Evolutionary conservation across 2,797 vertebrate species (phyloP), one percentile per base, ranked within the genome.

Genomic region (Manis crassicaudata): DNA sequence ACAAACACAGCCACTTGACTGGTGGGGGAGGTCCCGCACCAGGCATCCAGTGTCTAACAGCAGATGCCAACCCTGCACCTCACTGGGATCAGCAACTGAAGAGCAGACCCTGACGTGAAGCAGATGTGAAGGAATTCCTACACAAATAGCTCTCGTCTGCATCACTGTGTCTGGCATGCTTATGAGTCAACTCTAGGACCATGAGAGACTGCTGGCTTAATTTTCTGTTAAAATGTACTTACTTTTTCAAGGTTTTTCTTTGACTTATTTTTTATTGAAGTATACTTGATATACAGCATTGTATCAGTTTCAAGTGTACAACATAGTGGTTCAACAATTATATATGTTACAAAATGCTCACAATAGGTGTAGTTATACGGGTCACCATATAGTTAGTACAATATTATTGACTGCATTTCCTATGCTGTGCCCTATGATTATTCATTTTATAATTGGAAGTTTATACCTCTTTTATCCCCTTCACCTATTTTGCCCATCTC

Each of bases 201-300:
- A 46, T 1, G 37, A 63, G 70, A 4, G 17, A 63, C 1, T 25
- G 29, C 29, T 54, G 17, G 2, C 6, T 60, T 37, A 62, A 62
- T 68, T 86, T 77, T 85, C 67, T 86, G 35, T 56, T 80, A 37
- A 75, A 89, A 83, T 73, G 17, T 37, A 50, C 67, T 81, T 35
- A 32, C 35, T 62, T 79, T 27, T 18, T 25, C 14, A 60, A 62
- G 6, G 52, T 68, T 94, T 29, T 81, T 81, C 80, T 68, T 80
- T 68, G 67, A 79, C 83, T 88, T 29, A 85, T 81, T 85, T 68
- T 80, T 68, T 73, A 79, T 88, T 88, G 25, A 84, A 94, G 52
- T 54, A 11, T 46, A 46, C 10, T 46, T 46, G 46, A 46, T 46
- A 46, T 46, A 46, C 46, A 46, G 12, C 46, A 46, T 46, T 11